These are phyloP conservation scores for Lordiphosa fenestrarum DNA, from an alignment of 2,888 invertebrate genomes.

Conservation along the genomic window DNA sequence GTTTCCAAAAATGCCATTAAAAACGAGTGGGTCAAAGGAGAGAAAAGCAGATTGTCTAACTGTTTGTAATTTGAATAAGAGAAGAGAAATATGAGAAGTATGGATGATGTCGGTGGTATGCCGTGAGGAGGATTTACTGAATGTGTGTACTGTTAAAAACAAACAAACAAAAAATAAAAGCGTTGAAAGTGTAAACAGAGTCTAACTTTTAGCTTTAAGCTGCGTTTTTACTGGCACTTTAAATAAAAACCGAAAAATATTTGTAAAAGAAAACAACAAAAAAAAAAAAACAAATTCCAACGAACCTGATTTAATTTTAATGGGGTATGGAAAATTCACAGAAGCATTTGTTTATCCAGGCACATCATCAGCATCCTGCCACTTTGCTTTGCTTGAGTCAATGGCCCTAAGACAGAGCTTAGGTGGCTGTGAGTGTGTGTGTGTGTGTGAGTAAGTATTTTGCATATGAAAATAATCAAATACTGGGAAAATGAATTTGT, in stretches of 20 bases:
- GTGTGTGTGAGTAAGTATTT: slow-evolving; percentile 1
- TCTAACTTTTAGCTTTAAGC: slow-evolving; percentile 75
- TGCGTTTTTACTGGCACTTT: slow-evolving; percentile 77
- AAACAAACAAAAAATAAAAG: slow-evolving; percentile 58
- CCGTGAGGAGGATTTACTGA: slow-evolving; percentile 43
- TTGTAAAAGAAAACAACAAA: slow-evolving; percentile 48
- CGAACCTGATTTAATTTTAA: not conserved
- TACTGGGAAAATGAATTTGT: not conserved
- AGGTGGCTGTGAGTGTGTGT: too few species aligned
- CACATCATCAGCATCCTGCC: not conserved
- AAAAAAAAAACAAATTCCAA: not conserved
- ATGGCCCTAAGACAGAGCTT: too few species aligned
- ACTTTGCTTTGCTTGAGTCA: too few species aligned
- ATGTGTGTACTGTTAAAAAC: slow-evolving; percentile 65
- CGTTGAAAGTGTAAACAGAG: slow-evolving; percentile 74
- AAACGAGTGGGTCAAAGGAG: too few species aligned
- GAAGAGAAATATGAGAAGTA: slow-evolving; percentile 30
- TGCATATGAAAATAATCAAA: slow-evolving; percentile 13
- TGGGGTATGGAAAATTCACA: not conserved
- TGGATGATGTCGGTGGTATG: not conserved
- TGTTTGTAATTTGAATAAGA: slow-evolving; percentile 3
- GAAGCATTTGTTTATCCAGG: not conserved
- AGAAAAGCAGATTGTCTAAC: too few species aligned
- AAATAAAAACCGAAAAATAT: slow-evolving; percentile 67
- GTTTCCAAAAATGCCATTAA: too few species aligned